Evolutionary conservation across 2,888 invertebrate species (phyloP).

Genomic region (Oscheius myriophilus): DNA sequence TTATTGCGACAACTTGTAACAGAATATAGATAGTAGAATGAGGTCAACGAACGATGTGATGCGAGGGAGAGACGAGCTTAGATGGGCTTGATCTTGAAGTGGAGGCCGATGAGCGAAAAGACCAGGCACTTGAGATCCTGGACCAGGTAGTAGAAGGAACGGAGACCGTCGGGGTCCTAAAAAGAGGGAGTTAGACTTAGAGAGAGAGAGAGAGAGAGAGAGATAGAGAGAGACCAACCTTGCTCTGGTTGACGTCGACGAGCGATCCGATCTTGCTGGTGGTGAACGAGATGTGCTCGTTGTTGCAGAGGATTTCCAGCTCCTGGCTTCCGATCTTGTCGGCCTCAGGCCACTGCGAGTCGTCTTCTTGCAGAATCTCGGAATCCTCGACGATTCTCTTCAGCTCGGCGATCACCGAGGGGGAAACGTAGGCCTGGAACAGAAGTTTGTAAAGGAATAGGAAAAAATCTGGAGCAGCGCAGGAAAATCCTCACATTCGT

Average conservation of each 20-base stretch:
- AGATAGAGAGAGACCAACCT: conserved; percentile 60
- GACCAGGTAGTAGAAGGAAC: conserved; percentile 98
- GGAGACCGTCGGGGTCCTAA: conserved; percentile 49
- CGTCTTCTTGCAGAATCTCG: conserved; percentile 80
- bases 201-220: too few relatives aligned
- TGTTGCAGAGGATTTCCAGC: conserved; percentile 97
- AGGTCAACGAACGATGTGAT: background rate
- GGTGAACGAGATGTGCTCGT: conserved; percentile 99
- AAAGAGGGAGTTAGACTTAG: too few relatives aligned
- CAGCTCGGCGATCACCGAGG: conserved; percentile 95
- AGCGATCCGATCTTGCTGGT: conserved; percentile 97
- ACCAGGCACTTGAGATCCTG: conserved; percentile 99
- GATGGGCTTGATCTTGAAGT: conserved; percentile 99
- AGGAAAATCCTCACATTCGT: too few relatives aligned
- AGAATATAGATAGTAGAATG: conserved; percentile 6
- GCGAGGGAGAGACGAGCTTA: conserved; percentile 74
- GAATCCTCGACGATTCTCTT: conserved; percentile 95
- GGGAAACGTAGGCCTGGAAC: conserved; percentile 82
- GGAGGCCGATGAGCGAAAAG: conserved; percentile 96
- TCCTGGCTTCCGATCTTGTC: conserved; percentile 82
- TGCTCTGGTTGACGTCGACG: conserved; percentile 95
- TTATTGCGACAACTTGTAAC: background rate
- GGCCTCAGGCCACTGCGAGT: conserved; percentile 76
- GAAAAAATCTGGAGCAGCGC: too few relatives aligned
- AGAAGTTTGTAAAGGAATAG: background rate